These are phyloP conservation scores for Halcyon chelicuti DNA, from an alignment of 2,797 vertebrate genomes.

Conservation along the genomic window DNA sequence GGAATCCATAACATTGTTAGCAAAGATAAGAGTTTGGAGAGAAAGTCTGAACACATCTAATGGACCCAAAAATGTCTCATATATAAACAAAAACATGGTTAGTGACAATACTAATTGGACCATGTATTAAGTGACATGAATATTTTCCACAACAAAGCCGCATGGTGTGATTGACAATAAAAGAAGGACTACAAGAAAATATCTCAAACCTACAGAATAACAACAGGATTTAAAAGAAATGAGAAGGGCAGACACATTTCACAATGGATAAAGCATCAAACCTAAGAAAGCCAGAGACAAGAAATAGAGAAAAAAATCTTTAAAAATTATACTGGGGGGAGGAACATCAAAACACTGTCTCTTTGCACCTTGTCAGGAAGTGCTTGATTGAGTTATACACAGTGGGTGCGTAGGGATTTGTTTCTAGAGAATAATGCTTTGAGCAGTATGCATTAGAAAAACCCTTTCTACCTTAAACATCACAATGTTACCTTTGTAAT, in stretches of 20 bases:
- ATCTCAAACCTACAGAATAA: not conserved
- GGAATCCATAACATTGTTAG: not conserved
- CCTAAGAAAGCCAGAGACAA: not conserved
- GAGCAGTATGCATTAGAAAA: constrained; percentile 6
- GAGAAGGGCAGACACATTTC: not conserved
- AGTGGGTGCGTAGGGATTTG: constrained; percentile 1
- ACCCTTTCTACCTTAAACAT: constrained; percentile 31
- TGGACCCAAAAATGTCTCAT: not conserved
- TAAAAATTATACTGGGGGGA: not conserved
- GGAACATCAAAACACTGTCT: constrained; percentile 43
- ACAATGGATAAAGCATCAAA: not conserved
- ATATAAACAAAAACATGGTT: not conserved
- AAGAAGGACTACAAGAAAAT: constrained; percentile 1
- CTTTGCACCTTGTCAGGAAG: constrained; percentile 34
- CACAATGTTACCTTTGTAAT: constrained; percentile 23
- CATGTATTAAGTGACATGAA: not conserved
- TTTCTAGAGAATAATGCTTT: constrained; percentile 46
- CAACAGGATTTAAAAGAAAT: constrained; percentile 11
- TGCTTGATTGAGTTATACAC: constrained; percentile 45
- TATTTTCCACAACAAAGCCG: constrained; percentile 3
- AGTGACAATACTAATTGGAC: not conserved
- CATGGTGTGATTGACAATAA: not conserved
- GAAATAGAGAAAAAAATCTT: not conserved
- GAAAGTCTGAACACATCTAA: not conserved
- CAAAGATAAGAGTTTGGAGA: not conserved